Base-by-base conservation (phyloP, 1,140 invertebrate species). In the Caenorhabditis remanei region DNA sequence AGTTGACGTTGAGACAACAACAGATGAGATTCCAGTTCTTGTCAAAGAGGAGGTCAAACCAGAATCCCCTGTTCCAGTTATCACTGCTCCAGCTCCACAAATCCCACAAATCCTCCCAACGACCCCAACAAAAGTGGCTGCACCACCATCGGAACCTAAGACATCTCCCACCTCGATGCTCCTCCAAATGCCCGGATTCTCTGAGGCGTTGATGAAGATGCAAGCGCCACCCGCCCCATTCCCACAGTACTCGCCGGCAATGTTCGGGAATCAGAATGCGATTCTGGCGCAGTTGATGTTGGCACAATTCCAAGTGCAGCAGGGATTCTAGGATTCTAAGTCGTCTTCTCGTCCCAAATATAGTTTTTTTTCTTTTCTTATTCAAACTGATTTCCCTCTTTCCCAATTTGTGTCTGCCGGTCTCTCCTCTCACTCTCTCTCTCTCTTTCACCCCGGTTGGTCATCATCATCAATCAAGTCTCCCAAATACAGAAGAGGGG, bases 381-480 rank as follows among this genome's bases (percentile, higher is more conserved):
- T 58, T 46, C 40, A 71, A 71, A 71, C 67, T 71, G 67, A 71
- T 71, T 71, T 71, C 11, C 9, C 50, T 53, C 16, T 16, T 4
- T 53, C 50, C 32, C 32, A 32, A 53, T 53, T 21, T 58, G 8
- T 58, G 16, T 46, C 67, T 71, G 1, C 46, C 24, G 21, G 5
- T 43, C 19, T 43, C 16, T 7, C 8, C 7, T 46, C 13, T 41
- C 11, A 14, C n/a, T 13, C 46, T 24, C n/a, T 41, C 21, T 32
- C n/a, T 19, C 46, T 8, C 21, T 9, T 11, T 6, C 32, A 9
- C 61, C 4, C 71, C 71, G 46, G 71, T 46, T 79, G 46, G 71
- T 71, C 56, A 58, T 46, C 67, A 53, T 46, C 65, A 71, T 79
- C 71, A 79, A 79, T 79, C 71, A 79, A 21, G 46, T 63, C 71